phyloP scores from a whole-genome alignment of 2,888 invertebrate genomes.

The Timema podura region DNA sequence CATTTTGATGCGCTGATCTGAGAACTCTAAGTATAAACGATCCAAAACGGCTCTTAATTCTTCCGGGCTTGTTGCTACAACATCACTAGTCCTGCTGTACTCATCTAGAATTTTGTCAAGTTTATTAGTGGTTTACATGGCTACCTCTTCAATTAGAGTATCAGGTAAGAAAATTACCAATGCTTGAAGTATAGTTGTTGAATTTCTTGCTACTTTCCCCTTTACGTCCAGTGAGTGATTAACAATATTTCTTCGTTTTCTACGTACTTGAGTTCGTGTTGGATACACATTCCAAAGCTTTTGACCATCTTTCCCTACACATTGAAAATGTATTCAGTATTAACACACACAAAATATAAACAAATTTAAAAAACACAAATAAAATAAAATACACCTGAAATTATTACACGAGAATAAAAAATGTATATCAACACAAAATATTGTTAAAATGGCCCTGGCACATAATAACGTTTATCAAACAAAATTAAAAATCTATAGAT shows the following conservation, averaged over 20 bases:
- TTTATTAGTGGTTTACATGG: not conserved
- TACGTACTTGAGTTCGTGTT: not conserved
- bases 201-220: not conserved
- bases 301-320: not conserved
- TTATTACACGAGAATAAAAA: too few species aligned
- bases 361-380: too few species aligned
- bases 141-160: not conserved
- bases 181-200: not conserved
- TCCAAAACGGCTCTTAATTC: conserved; percentile 9
- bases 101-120: not conserved
- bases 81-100: not conserved
- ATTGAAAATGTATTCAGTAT: too few species aligned
- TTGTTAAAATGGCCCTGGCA: too few species aligned
- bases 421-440: too few species aligned
- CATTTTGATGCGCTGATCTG: not conserved
- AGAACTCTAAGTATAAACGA: conserved; percentile 1
- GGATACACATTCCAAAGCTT: not conserved
- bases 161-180: not conserved
- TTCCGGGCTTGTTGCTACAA: not conserved
- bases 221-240: not conserved
- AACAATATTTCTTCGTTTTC: not conserved
- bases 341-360: too few species aligned
- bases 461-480: too few species aligned
- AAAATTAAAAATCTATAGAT: too few species aligned
- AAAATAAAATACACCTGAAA: too few species aligned